These are phyloP conservation scores for Pemphigus obesinymphae DNA, from an alignment of 1,140 invertebrate species.

Conservation along the genomic window DNA sequence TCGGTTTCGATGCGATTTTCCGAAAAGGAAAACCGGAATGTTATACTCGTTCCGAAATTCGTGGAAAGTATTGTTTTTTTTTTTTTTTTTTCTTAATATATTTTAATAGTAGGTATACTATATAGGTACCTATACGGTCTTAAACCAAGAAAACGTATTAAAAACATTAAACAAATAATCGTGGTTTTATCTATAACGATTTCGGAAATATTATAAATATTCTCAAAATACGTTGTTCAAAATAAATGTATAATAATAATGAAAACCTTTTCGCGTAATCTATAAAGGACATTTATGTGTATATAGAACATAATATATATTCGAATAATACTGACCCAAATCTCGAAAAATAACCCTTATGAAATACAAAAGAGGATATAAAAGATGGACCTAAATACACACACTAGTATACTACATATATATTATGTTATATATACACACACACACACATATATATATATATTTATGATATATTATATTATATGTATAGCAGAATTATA, in stretches of 20 bases:
- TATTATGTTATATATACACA: not conserved
- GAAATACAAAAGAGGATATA: constrained; percentile 12
- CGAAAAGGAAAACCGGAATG: not conserved
- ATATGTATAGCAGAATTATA: not conserved
- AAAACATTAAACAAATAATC: not conserved
- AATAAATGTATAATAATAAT: not conserved
- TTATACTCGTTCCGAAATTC: not conserved
- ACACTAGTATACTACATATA: not conserved
- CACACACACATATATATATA: not conserved
- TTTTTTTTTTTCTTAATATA: too few relatives aligned
- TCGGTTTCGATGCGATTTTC: too few relatives aligned
- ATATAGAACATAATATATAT: too few relatives aligned
- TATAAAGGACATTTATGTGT: not conserved
- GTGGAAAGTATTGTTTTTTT: not conserved
- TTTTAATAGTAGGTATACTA: too few relatives aligned
- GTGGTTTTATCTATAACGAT: not conserved
- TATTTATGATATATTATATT: not conserved
- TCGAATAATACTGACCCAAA: not conserved
- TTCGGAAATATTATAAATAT: not conserved
- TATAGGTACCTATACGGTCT: too few relatives aligned
- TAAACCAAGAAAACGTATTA: not conserved
- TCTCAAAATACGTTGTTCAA: not conserved
- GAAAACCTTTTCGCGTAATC: not conserved
- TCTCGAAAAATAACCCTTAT: not conserved
- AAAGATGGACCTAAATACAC: not conserved